phyloP scores from a whole-genome alignment of 2,888 invertebrate species.

The Acanthosepion pharaonis region DNA sequence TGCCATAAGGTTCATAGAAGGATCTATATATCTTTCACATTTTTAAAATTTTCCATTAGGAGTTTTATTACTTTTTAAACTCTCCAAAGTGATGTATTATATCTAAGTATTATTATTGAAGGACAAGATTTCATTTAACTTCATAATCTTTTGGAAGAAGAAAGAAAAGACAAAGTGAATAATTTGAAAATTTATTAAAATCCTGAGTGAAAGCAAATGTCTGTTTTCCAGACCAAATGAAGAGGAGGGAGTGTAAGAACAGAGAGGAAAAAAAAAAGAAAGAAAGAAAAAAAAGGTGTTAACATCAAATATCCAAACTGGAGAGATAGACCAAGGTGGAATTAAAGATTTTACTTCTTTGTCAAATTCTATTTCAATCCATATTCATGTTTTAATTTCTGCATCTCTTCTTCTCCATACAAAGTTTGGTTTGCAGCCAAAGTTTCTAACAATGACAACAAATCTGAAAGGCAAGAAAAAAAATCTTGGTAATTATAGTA shows the following conservation, averaged over 20 bases:
- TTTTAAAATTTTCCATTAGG: too few species aligned
- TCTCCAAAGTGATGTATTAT: too few species aligned
- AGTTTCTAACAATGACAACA: slow-evolving; percentile 35
- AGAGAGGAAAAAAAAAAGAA: background rate
- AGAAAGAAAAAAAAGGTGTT: background rate
- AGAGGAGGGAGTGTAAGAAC: background rate
- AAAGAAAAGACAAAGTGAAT: background rate
- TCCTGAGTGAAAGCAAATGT: slow-evolving; percentile 14
- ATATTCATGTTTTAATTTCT: slow-evolving; percentile 18
- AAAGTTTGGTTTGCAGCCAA: background rate
- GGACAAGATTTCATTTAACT: too few species aligned
- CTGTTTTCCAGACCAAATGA: background rate
- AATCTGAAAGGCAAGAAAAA: background rate
- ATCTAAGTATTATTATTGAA: too few species aligned
- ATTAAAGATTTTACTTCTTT: background rate
- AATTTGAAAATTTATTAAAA: background rate
- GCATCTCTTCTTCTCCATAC: background rate
- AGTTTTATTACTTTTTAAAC: too few species aligned
- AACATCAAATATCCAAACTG: background rate
- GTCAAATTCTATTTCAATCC: background rate
- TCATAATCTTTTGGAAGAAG: background rate
- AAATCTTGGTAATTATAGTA: background rate
- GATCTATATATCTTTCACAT: too few species aligned
- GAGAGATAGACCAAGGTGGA: background rate
- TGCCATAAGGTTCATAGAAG: too few species aligned